Evolutionary conservation across 2,888 invertebrate species (phyloP), one percentile per base, ranked within the genome.

Genomic region (Erebia aethiops): DNA sequence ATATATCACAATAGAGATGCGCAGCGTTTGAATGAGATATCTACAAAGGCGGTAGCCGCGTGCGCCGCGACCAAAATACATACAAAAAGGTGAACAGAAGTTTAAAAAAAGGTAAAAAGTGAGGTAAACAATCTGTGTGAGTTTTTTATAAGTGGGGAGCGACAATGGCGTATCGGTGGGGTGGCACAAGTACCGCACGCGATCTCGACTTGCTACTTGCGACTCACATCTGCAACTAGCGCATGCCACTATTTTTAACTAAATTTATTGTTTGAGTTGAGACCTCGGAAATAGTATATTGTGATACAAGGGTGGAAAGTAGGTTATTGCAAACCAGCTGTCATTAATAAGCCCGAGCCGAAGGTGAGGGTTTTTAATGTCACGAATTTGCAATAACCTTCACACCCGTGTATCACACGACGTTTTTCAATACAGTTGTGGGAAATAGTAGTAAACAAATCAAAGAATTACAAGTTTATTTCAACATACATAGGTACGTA

Each of bases 71-170:
- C 89, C 84, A 87, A 91, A 90, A 90, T 89, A 88, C 84, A 78
- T 81, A 84, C 83, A 91, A 90, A 91, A 91, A 88, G 81, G 81
- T 81, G 82, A 88, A 89, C 87, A 87, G 86, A 84, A 88, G 87
- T 88, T 89, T 84, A 81, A 90, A 90, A 62, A 92, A 93, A 92
- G 84, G 85, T 91, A 91, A 91, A 92, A 92, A 90, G 88, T 90
- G 92, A 89, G 89, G 92, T 92, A 92, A 92, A 93, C 91, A 92
- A 91, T 89, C 88, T 86, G 90, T 84, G 83, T 80, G 84, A 79
- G 84, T 87, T 91, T 92, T 92, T 91, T 91, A 81, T 85, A 78
- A 75, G 67, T 78, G 74, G 79, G 77, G 76, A 76, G 79, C 83
- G 81, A 87, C 87, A 86, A 86, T 86, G 80, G 82, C 81, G 84